Evolutionary conservation across 2,113 vertebrate genomes (phyloP), one percentile per base, ranked within the genome.

Genomic region (Zapus hudsonius): DNA sequence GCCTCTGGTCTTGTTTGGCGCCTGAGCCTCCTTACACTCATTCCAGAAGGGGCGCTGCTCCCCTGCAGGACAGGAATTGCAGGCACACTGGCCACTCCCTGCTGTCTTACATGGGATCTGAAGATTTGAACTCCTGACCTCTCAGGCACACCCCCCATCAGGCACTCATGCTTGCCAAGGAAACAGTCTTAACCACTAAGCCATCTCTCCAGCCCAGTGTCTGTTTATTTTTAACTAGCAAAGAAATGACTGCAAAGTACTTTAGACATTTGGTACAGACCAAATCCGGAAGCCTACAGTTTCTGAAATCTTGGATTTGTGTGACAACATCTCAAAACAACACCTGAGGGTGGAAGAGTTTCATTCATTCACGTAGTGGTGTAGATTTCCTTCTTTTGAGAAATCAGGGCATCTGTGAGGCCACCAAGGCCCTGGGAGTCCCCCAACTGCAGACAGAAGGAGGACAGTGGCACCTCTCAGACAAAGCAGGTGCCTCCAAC

Each of bases 381-480:
- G 20, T 3, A 69, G 57, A 66, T 82, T 1, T 61, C 22, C 47
- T 73, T 20, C 36, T 38, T 81, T 63, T 63, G 29, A 25, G 61
- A 31, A 88, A 69, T 12, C 20, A 59, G 15, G 47, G 66, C 22
- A 13, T n/a, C 69, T 40, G 12, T 0, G 3, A 36, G 25, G 52
- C 29, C 47, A 31, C 36, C 44, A 27, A 20, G 0, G 7, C n/a
- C 10, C 20, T 5, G 0, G 0, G 7, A 52, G 52, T 11, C 19
- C 4, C 2, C 2, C 29, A 40, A 36, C 2, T 74, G 22, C 6
- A 73, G 25, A 19, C 0, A 0, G 55, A 6, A n/a, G 1, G 55
- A 38, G 27, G 20, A 8, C 33, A 69, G 64, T 76, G 16, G 57
- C 15, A 38, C 17, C 16, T 57, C 19, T 59, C 47, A 63, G 57